A percentile compares a stretch with the other conserved stretches of the same genome.
Conservation (phyloP, 1,140 invertebrate species). For the Tetragonula clypearis region DNA sequence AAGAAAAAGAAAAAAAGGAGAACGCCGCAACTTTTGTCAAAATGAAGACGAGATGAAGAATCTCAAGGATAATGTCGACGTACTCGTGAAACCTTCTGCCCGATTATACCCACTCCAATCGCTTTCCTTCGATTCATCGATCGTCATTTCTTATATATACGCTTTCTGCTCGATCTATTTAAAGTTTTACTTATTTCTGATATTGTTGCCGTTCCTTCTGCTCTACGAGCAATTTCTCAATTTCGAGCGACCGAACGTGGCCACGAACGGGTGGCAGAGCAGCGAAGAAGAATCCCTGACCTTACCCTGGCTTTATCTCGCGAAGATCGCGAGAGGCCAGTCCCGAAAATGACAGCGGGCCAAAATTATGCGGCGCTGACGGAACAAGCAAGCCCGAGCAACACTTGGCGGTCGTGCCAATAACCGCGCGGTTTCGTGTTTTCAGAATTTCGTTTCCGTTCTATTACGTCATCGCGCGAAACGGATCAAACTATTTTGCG, state of each 20-base stretch:
- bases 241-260: neutral
- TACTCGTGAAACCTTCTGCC: neutral
- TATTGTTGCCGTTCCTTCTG: neutral
- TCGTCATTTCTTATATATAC: neutral
- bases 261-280: neutral
- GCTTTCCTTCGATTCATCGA: neutral
- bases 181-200: neutral
- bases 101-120: neutral
- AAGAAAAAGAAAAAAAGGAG: neutral
- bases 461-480: slow-evolving; percentile 21
- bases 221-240: too few species aligned
- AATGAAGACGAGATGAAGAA: neutral
- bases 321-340: slow-evolving; percentile 33
- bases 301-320: slow-evolving; percentile 58
- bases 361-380: slow-evolving; percentile 68
- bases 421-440: slow-evolving; percentile 54
- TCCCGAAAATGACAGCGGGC: slow-evolving; percentile 53
- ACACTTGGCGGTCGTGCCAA: slow-evolving; percentile 71
- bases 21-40: neutral
- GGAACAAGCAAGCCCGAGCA: slow-evolving; percentile 59
- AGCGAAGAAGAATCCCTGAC: slow-evolving; percentile 63
- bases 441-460: slow-evolving; percentile 61
- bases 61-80: slow-evolving; percentile 7
- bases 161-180: neutral
- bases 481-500: neutral